Evolutionary conservation across 2,797 vertebrate species (phyloP).

Genomic region (Poeciliopsis gracilis): DNA sequence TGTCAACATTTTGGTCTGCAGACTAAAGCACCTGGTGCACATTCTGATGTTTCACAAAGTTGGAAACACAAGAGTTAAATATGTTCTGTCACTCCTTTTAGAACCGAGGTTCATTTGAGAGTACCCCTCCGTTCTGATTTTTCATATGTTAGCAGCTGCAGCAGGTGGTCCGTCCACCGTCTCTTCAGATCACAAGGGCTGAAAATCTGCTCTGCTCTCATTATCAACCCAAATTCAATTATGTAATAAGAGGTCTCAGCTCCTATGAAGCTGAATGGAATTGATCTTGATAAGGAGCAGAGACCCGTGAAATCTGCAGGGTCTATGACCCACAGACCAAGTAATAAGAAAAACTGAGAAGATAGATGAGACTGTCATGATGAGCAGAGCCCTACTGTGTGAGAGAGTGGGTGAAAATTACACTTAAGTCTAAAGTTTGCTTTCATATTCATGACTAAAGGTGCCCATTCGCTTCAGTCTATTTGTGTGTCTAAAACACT

Average conservation of each 20-base stretch:
- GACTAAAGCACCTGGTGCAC: neutral
- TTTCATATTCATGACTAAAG: conserved; percentile 24
- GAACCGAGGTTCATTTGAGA: conserved; percentile 22
- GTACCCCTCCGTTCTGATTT: conserved; percentile 32
- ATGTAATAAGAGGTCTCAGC: conserved; percentile 67
- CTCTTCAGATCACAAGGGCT: conserved; percentile 60
- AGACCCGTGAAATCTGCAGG: conserved; percentile 71
- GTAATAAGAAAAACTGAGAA: conserved; percentile 69
- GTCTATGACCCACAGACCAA: conserved; percentile 70
- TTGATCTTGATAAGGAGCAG: conserved; percentile 77
- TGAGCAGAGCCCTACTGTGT: conserved; percentile 29
- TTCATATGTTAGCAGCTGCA: conserved; percentile 45
- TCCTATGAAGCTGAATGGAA: conserved; percentile 67
- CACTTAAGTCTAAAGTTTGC: conserved; percentile 9
- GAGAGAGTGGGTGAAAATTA: conserved; percentile 11
- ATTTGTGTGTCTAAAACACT: conserved; percentile 6
- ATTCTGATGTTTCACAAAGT: neutral
- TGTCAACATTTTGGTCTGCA: neutral
- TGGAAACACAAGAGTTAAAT: neutral
- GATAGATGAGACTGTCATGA: conserved; percentile 66
- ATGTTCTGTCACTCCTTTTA: neutral
- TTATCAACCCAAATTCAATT: conserved; percentile 75
- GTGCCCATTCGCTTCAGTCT: conserved; percentile 3
- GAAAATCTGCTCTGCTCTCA: conserved; percentile 60
- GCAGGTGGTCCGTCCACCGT: conserved; percentile 42